Conservation (phyloP, 2,113 vertebrate genomes). For the Dasyornis broadbenti region DNA sequence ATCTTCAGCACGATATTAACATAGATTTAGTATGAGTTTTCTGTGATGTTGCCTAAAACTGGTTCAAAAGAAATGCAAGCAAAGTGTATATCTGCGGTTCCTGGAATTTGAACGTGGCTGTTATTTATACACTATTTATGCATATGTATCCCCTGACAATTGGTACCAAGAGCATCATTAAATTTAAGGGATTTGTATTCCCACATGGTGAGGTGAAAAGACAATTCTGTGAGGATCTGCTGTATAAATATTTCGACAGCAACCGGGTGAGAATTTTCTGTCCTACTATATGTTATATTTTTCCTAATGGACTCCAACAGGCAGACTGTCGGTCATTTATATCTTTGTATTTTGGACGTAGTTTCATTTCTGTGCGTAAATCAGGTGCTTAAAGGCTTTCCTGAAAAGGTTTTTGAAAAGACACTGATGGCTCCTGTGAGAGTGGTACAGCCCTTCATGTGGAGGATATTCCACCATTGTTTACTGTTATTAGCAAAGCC, state of each 20-base stretch:
- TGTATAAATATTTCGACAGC: constrained; percentile 7
- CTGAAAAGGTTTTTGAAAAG: neutral
- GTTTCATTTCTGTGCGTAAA: neutral
- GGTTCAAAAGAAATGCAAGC: neutral
- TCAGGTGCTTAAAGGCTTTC: neutral
- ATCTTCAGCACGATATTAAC: neutral
- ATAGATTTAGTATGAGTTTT: neutral
- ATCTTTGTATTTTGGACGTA: neutral
- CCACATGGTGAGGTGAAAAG: neutral
- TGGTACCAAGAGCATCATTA: constrained; percentile 7
- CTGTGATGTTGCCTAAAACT: neutral
- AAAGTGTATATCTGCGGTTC: neutral
- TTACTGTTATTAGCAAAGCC: neutral
- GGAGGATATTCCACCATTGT: neutral
- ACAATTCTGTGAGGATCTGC: neutral
- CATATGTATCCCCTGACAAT: neutral
- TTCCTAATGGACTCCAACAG: neutral
- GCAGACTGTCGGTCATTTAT: neutral
- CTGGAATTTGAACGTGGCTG: neutral
- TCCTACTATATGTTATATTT: neutral
- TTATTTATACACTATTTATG: neutral
- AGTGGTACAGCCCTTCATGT: neutral
- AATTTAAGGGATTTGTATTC: constrained; percentile 16
- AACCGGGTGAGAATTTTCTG: neutral
- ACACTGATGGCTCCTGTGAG: neutral